Base-by-base conservation (phyloP, 2,113 vertebrate species). In the Phainopepla nitens region DNA sequence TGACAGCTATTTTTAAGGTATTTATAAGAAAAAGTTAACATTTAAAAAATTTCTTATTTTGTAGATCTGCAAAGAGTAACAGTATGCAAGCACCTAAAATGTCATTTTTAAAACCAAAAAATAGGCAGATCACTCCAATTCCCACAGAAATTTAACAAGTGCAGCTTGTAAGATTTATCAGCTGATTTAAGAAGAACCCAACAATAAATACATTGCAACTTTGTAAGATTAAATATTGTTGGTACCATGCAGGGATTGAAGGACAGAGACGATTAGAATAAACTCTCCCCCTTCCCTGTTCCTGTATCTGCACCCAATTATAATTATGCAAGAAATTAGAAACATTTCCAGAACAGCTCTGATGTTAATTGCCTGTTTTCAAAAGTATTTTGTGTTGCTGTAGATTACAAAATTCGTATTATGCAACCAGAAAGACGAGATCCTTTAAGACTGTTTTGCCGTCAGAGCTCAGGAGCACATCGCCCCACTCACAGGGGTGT, bases 401-500 rank as follows among this genome's bases (percentile, higher is more conserved):
- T 6, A n/a, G 44, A 31, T 90, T 71, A 90, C 79, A 66, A 65
- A 83, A 82, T 45, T 56, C 31, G 41, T 51, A 2, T 89, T 93
- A 41, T 5, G 68, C 64, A 93, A 78, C 42, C 6, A 16, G 23
- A 31, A 56, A 41, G 27, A 10, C 1, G 6, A 66, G 57, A 56
- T 44, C 36, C 72, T 79, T 54, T 0, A 16, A 42, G 58, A 6
- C 18, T 1, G 13, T 50, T 70, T 29, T 64, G 53, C 13, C 5
- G 29, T 2, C 2, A 5, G 36, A 44, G 44, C 49, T 60, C 13
- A 27, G 87, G 49, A 83, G 64, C 27, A 2, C 21, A 6, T 19
- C 3, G 4, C 29, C 50, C 36, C 11, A 1, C 75, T 39, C 20
- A 0, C 11, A 24, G 39, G 23, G 8, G 4, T 3, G 15, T 15